Conservation (phyloP, 1,140 invertebrate genomes). For the Cardiocondyla obscurior region DNA sequence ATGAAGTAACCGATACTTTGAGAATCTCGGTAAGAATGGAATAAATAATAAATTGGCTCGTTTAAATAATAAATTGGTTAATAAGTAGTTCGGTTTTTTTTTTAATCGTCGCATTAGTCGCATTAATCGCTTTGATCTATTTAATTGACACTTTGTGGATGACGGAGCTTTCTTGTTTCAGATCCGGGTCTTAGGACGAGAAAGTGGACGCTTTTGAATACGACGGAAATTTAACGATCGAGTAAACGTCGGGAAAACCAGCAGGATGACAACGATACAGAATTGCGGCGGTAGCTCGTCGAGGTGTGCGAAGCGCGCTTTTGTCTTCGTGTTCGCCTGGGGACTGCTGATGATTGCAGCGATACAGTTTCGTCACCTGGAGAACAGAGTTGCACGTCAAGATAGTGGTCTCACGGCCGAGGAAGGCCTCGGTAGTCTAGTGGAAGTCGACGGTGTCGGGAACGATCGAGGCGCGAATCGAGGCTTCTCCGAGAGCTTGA, state of each 20-base stretch:
- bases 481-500: slow-evolving; percentile 77
- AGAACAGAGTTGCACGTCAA: slow-evolving; percentile 71
- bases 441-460: slow-evolving; percentile 60
- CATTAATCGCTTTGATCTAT: background rate
- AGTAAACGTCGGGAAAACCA: background rate
- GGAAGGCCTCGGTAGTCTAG: slow-evolving; percentile 65
- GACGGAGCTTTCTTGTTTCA: slow-evolving; percentile 19
- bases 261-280: slow-evolving; percentile 73
- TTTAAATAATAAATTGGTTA: background rate
- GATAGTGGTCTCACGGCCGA: slow-evolving; percentile 69
- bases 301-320: slow-evolving; percentile 82
- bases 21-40: background rate
- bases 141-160: slow-evolving; percentile 1
- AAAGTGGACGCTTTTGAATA: slow-evolving; percentile 21
- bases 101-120: no score
- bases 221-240: background rate
- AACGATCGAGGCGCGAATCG: slow-evolving; percentile 69
- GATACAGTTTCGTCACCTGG: slow-evolving; percentile 79
- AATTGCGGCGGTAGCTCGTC: slow-evolving; percentile 77
- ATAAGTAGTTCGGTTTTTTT: background rate
- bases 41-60: background rate
- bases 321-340: slow-evolving; percentile 83
- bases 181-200: background rate
- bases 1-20: background rate
- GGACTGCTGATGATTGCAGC: slow-evolving; percentile 83